Evolutionary conservation across 2,113 vertebrate species (phyloP), one percentile per base, ranked within the genome.

Genomic region (Actenoides hombroni): DNA sequence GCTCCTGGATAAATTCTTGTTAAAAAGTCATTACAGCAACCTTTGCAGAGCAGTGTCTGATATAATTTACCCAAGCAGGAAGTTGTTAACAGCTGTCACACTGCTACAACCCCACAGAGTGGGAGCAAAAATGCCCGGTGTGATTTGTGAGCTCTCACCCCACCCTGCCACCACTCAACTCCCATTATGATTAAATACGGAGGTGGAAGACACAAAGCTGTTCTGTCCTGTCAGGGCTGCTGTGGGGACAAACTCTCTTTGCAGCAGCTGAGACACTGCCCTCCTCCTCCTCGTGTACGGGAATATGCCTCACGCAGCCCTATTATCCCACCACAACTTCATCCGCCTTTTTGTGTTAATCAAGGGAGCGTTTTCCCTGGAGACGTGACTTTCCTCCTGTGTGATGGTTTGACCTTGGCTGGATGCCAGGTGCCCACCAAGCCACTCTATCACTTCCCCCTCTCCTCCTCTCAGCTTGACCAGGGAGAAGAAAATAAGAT

Each of bases 1-100:
- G 79, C 60, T 92, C 31, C 91, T 59, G 83, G 51, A 77, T 40
- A 86, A 92, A 86, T 82, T 94, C 88, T 65, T 64, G 53, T 78
- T 84, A 74, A 92, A 79, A 94, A 75, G 57, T 82, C 95, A 89
- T 82, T 91, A 60, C 61, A 75, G 48, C 60, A 92, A 68, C 69
- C 83, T 94, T 79, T 87, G 61, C 60, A 78, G 79, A 82, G 69
- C 3, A 1, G 29, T 42, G 60, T 56, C 73, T 37, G 51, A 44
- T 59, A 42, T 37, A 56, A 94, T 88, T 83, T 81, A 76, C 40
- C 60, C 57, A 44, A 60, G 59, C 13, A 56, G 86, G 76, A 95
- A 71, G 91, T 29, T 87, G 48, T 88, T 88, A 91, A 64, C 12
- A 57, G 90, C 25, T 94, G 86, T 25, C 65, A 86, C 48, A 53